These are phyloP conservation scores for Flexamia atlantica DNA, from an alignment of 2,888 invertebrate species.

Conservation along the genomic window DNA sequence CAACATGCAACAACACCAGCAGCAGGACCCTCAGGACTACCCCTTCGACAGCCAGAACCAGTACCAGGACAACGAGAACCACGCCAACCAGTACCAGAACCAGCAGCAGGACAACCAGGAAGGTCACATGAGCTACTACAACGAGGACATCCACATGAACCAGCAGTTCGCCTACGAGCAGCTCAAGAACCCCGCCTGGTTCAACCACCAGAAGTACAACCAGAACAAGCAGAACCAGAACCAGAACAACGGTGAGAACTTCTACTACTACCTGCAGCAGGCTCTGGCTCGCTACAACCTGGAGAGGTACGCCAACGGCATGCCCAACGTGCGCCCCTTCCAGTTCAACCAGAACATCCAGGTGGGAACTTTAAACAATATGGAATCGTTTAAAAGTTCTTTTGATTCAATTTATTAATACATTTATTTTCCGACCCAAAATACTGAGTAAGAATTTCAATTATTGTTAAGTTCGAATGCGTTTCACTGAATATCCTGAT, in stretches of 20 bases:
- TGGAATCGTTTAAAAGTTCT: background rate
- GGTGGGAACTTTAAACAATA: background rate
- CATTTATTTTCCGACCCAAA: no score
- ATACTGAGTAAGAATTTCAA: no score
- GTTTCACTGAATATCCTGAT: no score
- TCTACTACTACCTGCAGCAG: conserved; percentile 82
- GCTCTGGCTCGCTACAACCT: conserved; percentile 80
- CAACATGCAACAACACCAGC: conserved; percentile 61
- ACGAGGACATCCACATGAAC: conserved; percentile 82
- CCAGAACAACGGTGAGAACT: conserved; percentile 67
- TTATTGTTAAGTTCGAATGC: no score
- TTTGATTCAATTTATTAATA: no score
- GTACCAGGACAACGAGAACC: conserved; percentile 31
- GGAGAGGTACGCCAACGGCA: conserved; percentile 76
- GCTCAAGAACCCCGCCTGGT: conserved; percentile 77
- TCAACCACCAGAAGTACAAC: conserved; percentile 64
- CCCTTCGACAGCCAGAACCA: conserved; percentile 34
- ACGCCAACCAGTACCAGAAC: conserved; percentile 61
- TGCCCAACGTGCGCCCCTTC: conserved; percentile 75
- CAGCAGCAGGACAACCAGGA: conserved; percentile 75
- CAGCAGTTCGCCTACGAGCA: conserved; percentile 80
- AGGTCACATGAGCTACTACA: conserved; percentile 81
- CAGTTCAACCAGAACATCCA: conserved; percentile 74
- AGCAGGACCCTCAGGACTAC: conserved; percentile 75
- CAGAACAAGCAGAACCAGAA: conserved; percentile 57